phyloP scores from a whole-genome alignment of 2,113 vertebrate genomes.

The Alligator sinensis region DNA sequence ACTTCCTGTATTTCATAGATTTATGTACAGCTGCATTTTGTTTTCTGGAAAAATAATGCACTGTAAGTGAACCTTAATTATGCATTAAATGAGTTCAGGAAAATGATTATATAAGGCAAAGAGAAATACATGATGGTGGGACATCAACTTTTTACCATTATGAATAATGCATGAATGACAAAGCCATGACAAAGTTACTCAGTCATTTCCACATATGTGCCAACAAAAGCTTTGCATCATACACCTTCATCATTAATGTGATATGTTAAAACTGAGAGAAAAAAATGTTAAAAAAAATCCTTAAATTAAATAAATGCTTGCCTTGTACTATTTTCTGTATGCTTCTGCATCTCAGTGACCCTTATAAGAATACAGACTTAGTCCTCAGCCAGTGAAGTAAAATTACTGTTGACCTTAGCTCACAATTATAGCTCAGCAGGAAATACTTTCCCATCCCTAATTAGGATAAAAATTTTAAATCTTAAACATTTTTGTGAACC shows the following conservation, averaged over 20 bases:
- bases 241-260: background rate
- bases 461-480: no score
- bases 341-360: background rate
- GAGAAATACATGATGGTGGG: background rate
- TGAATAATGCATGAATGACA: background rate
- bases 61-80: background rate
- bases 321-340: background rate
- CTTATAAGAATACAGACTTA: background rate
- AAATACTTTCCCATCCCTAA: no score
- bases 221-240: background rate
- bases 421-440: background rate
- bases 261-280: background rate
- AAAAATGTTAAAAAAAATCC: background rate
- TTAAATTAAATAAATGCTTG: background rate
- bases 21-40: background rate
- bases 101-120: background rate
- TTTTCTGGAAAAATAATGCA: background rate
- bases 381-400: background rate
- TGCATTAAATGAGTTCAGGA: background rate
- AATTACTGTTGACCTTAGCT: background rate
- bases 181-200: background rate
- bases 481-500: no score
- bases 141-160: background rate
- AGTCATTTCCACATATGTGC: background rate
- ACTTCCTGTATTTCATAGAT: background rate